Evolutionary conservation across 2,888 invertebrate genomes (phyloP), one percentile per base, ranked within the genome.

Genomic region (Parnassius mnemosyne): DNA sequence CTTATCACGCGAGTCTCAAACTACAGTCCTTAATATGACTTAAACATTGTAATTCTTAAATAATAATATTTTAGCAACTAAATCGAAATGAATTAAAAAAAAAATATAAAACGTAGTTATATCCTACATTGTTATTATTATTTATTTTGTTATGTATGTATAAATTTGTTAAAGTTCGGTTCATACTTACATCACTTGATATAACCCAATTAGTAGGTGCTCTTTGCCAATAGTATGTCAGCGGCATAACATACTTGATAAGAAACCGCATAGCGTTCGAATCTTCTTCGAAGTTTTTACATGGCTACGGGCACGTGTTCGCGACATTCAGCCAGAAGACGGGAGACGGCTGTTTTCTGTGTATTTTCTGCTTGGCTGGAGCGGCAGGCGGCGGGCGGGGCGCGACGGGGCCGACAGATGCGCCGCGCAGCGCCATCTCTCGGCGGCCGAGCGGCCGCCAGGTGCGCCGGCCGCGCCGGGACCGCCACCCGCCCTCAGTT

Each of bases 351-450:
- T 85, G 87, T 89, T 87, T 87, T 88, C 86, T 86, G 81, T 88
- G 83, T 85, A 85, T 88, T 87, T 87, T 87, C 87, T 89, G 87
- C 79, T 85, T 82, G 78, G 78, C 72, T 66, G 72, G 67, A 67
- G 74, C 65, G 71, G 61, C 69, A 60, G 65, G 67, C 53, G 74
- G 20, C 11, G 53, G 43, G 80, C 78, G 75, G 72, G 76, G 77
- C 68, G 78, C 67, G 74, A 67, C 69, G 70, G 68, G 66, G 71
- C 70, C 79, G 87, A 87, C 89, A 90, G 90, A 89, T 90, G 90
- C 88, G 89, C 83, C 89, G 83, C 83, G 75, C 89, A 89, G 81
- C 89, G 89, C 90, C 90, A 90, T 90, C 90, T 90, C 83, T 84
- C 81, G 90, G 79, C 73, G 72, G 71, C 70, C 71, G 77, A 73